These are phyloP conservation scores for Orthosia gothica DNA, from an alignment of 2,888 invertebrate species.

Conservation along the genomic window DNA sequence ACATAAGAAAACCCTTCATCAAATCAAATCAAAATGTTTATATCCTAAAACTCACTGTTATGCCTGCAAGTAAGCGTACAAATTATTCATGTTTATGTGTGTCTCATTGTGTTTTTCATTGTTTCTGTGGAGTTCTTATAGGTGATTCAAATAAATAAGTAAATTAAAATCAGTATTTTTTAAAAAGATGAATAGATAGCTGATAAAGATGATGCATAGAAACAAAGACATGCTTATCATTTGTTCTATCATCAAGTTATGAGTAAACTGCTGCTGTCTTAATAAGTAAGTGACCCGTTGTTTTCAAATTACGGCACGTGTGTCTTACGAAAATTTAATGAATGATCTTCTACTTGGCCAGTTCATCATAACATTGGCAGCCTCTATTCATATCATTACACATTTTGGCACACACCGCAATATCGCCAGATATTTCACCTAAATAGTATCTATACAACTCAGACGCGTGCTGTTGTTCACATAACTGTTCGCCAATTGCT, in stretches of 20 bases:
- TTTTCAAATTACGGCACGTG: not conserved
- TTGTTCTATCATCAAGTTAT: not conserved
- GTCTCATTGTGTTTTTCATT: no score
- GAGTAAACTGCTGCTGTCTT: not conserved
- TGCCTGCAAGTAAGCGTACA: no score
- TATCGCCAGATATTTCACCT: slow-evolving; percentile 24
- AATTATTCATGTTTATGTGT: no score
- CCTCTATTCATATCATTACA: slow-evolving; percentile 3
- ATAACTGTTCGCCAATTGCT: slow-evolving; percentile 26
- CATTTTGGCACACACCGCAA: slow-evolving; percentile 42
- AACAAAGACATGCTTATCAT: not conserved
- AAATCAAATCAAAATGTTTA: no score
- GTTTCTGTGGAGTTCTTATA: no score
- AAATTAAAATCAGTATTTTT: no score
- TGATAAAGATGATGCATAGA: not conserved
- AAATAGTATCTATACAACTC: slow-evolving; percentile 14
- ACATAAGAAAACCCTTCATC: no score
- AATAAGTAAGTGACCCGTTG: not conserved
- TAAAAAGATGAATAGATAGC: not conserved
- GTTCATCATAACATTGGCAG: slow-evolving; percentile 29
- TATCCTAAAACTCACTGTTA: no score
- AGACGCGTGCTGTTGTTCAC: slow-evolving; percentile 18
- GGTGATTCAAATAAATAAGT: no score
- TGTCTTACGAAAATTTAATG: not conserved
- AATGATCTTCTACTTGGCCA: slow-evolving; percentile 1